A percentile compares a stretch with the other conserved stretches of the same genome.
These are phyloP conservation scores for Anastrepha ludens DNA, from an alignment of 1,140 invertebrate genomes.

Conservation along the genomic window DNA sequence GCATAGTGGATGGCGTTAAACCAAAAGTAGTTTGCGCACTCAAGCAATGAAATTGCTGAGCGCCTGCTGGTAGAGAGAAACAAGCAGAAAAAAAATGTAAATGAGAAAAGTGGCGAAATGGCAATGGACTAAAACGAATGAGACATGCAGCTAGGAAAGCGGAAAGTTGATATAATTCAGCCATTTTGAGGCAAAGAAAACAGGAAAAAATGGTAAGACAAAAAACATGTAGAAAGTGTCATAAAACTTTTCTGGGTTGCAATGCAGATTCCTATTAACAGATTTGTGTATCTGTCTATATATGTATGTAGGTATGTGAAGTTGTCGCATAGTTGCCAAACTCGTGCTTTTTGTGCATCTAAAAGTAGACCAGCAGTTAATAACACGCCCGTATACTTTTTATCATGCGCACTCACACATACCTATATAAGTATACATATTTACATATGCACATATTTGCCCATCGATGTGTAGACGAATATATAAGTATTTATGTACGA, in stretches of 20 bases:
- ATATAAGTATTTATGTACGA: too few relatives aligned
- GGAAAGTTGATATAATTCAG: not conserved
- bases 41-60: slow-evolving; percentile 6
- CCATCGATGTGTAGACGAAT: too few relatives aligned
- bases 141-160: not conserved
- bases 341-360: not conserved
- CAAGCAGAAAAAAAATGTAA: not conserved
- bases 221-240: slow-evolving; percentile 15
- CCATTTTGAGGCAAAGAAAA: slow-evolving; percentile 30
- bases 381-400: not conserved
- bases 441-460: too few relatives aligned
- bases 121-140: not conserved
- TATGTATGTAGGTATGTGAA: not conserved
- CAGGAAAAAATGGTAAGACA: not conserved
- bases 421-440: too few relatives aligned
- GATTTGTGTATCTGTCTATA: not conserved
- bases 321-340: slow-evolving; percentile 43
- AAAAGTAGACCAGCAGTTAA: not conserved
- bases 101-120: not conserved
- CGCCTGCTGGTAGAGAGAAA: slow-evolving; percentile 19
- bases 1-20: slow-evolving; percentile 1
- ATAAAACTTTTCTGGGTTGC: slow-evolving; percentile 23
- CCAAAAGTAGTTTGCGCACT: slow-evolving; percentile 1
- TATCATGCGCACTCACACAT: not conserved
- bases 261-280: slow-evolving; percentile 12